A percentile compares a stretch with the other conserved stretches of the same genome.
phyloP scores from a whole-genome alignment of 2,797 vertebrate genomes.

The Gallinago solitaria region DNA sequence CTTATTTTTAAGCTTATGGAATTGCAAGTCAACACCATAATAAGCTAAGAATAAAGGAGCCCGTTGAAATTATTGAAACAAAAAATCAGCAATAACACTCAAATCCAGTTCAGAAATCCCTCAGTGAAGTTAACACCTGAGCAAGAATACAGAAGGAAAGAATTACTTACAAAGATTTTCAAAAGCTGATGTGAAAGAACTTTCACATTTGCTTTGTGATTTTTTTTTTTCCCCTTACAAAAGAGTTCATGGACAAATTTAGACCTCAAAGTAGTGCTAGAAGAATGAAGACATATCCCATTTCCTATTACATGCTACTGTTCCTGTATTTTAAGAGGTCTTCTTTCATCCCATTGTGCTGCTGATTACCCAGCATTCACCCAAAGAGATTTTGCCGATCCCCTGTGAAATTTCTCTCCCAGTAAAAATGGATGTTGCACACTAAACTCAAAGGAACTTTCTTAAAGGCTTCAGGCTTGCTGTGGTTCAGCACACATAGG shows the following conservation, averaged over 20 bases:
- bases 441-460: neutral
- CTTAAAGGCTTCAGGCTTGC: neutral
- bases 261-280: neutral
- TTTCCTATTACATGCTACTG: neutral
- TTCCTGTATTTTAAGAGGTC: neutral
- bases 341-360: conserved; percentile 11
- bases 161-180: neutral
- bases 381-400: neutral
- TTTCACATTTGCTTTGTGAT: neutral
- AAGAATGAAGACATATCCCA: neutral
- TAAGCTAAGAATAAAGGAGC: neutral
- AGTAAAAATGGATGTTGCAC: neutral
- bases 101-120: neutral
- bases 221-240: neutral
- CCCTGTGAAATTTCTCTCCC: conserved; percentile 18
- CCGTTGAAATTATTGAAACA: neutral
- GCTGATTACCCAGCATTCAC: neutral
- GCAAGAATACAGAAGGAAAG: neutral
- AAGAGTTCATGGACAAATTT: neutral
- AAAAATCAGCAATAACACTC: neutral
- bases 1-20: neutral
- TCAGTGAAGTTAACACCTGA: neutral
- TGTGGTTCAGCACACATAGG: neutral
- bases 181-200: neutral
- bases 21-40: neutral